A percentile compares a stretch with the other conserved stretches of the same genome.
Evolutionary conservation across 2,888 invertebrate species (phyloP).

Genomic region (Leptarthrus brevirostris): DNA sequence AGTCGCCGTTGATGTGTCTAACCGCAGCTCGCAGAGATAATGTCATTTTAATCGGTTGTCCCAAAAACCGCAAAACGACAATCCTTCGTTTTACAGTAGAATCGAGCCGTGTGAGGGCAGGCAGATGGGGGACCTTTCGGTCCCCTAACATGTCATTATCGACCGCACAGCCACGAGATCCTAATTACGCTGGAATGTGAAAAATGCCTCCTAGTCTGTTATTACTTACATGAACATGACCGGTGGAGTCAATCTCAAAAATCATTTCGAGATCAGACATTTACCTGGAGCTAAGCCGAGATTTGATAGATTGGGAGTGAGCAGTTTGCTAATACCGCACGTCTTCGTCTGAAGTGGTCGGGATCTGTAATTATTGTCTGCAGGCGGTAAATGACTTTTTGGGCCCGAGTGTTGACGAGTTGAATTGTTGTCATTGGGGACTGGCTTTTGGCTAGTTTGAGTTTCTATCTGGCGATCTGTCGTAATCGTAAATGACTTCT

Average conservation of each 20-base stretch:
- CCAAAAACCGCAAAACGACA: slow-evolving; percentile 55
- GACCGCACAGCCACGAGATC: slow-evolving; percentile 57
- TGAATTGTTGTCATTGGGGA: slow-evolving; percentile 45
- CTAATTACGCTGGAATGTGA: slow-evolving; percentile 57
- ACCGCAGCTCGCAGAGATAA: slow-evolving; percentile 48
- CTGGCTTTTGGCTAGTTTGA: not conserved
- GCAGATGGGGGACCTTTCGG: slow-evolving; percentile 52
- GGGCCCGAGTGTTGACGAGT: slow-evolving; percentile 50
- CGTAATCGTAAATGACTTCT: not conserved
- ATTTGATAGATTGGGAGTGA: slow-evolving; percentile 47
- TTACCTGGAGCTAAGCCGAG: slow-evolving; percentile 19
- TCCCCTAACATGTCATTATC: slow-evolving; percentile 56
- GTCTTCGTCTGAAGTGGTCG: slow-evolving; percentile 24
- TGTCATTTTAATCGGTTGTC: slow-evolving; percentile 57
- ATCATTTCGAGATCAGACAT: slow-evolving; percentile 38
- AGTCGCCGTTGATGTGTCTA: slow-evolving; percentile 4
- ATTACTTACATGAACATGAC: slow-evolving; percentile 47
- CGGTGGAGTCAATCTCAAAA: slow-evolving; percentile 40
- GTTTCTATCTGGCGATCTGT: slow-evolving; percentile 28
- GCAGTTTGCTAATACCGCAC: slow-evolving; percentile 33
- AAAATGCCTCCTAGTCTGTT: slow-evolving; percentile 52
- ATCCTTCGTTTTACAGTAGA: slow-evolving; percentile 43
- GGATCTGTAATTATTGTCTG: slow-evolving; percentile 51
- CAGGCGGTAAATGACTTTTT: slow-evolving; percentile 52
- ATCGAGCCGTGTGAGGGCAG: slow-evolving; percentile 49